Evolutionary conservation across 2,888 invertebrate species (phyloP), one percentile per base, ranked within the genome.

Genomic region (Scaptomyza parva): DNA sequence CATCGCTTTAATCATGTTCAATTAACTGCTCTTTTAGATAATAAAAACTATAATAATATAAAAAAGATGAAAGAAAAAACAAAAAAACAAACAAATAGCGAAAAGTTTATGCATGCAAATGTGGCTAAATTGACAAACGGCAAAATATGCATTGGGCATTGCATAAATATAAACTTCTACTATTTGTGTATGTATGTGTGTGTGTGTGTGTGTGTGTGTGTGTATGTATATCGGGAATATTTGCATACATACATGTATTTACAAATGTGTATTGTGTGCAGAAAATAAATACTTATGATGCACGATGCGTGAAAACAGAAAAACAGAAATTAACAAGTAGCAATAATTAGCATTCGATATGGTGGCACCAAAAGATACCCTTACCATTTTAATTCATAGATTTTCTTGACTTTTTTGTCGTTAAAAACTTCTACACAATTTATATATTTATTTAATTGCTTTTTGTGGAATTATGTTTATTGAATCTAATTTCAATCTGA

Each of bases 101-200:
- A 22, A 47, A 55, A 41, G 47, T 51, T 47, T 22, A 43, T 50
- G 45, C 53, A 60, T 50, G 63, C 53, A 55, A 71, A 72, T 71
- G 37, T 71, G 68, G 64, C 71, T n/a, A 61, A 59, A 52, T 43
- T 58, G 54, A 69, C 66, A 58, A 50, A 71, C 58, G 43, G 48
- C 52, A 53, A 57, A 57, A 68, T 50, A 43, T 50, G 69, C 75
- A n/a, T 68, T 74, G 51, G 58, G 20, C 57, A 70, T 53, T 63
- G 65, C 81, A 86, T 86, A 68, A 86, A 79, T 83, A 86, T 72
- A 66, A 71, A 69, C 71, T n/a, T n/a, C n/a, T n/a, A n/a, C n/a
- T 71, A 60, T 48, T 53, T 37, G 9, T 3, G 1, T 9, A n/a
- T 45, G 7, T 50, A 61, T 57, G 47, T 52, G 35, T 28, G 26